A percentile compares a stretch with the other conserved stretches of the same genome.
These are phyloP conservation scores for Ormyrus thymus DNA, from an alignment of 2,888 invertebrate genomes.

Conservation along the genomic window DNA sequence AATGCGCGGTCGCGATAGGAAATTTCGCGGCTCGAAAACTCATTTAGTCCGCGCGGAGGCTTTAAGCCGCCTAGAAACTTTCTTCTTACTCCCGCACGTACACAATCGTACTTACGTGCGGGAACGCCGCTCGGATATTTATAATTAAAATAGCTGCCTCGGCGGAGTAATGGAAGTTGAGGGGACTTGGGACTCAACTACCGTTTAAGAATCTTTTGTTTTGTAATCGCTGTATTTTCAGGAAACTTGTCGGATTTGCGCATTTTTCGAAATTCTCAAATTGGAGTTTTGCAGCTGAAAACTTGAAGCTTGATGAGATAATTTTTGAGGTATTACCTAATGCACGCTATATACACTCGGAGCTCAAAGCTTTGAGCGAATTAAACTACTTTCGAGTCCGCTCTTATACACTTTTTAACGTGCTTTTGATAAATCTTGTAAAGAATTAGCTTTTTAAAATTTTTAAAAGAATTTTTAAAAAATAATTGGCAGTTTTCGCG, in stretches of 20 bases:
- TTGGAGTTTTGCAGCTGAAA: background rate
- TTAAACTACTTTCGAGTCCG: no score
- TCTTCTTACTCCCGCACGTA: background rate
- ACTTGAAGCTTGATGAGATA: no score
- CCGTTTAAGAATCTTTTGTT: background rate
- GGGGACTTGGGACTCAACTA: background rate
- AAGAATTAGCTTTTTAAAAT: no score
- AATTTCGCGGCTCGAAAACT: conserved; percentile 46
- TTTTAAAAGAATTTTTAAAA: no score
- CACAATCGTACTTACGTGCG: conserved; percentile 1
- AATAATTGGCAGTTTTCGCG: no score
- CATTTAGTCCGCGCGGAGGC: conserved; percentile 37
- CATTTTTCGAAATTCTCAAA: background rate
- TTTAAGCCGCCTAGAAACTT: conserved; percentile 19
- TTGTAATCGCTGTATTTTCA: no score
- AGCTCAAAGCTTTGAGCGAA: no score
- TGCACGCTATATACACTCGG: no score
- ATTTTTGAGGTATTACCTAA: no score
- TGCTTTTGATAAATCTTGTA: no score
- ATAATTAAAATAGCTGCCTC: conserved; percentile 52
- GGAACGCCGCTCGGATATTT: conserved; percentile 15
- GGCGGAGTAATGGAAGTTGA: conserved; percentile 31
- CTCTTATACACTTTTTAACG: no score
- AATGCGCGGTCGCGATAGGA: conserved; percentile 29
- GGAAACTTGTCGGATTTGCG: no score